These are phyloP conservation scores for Puffinus mauretanicus DNA, from an alignment of 2,113 vertebrate species.

Conservation along the genomic window DNA sequence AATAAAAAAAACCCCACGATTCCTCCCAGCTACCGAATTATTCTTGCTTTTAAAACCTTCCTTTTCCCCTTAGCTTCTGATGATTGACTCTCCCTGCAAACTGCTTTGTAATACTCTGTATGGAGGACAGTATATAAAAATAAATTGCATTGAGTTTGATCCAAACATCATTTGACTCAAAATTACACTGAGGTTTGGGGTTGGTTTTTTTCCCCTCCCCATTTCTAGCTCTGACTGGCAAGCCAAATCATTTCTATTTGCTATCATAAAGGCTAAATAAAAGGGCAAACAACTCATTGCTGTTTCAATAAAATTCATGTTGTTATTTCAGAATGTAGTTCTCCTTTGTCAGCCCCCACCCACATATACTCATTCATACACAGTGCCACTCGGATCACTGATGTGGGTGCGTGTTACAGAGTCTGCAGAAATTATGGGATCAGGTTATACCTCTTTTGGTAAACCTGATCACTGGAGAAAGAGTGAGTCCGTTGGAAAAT, in stretches of 20 bases:
- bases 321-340: slow-evolving; percentile 30
- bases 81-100: slow-evolving; percentile 56
- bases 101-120: slow-evolving; percentile 35
- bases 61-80: not conserved
- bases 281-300: slow-evolving; percentile 33
- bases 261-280: slow-evolving; percentile 46
- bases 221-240: slow-evolving; percentile 13
- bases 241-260: slow-evolving; percentile 32
- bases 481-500: not conserved
- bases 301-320: slow-evolving; percentile 36
- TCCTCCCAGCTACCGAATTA: not conserved
- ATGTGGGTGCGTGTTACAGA: not conserved
- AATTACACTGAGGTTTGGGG: slow-evolving; percentile 30
- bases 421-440: not conserved
- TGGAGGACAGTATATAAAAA: slow-evolving; percentile 50
- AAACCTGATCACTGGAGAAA: not conserved
- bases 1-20: not conserved
- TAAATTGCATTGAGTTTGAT: slow-evolving; percentile 49
- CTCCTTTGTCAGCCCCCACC: not conserved
- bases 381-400: not conserved
- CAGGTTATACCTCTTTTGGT: not conserved
- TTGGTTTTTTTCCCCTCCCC: not conserved
- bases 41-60: slow-evolving; percentile 22
- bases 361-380: not conserved
- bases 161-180: slow-evolving; percentile 56